phyloP scores from a whole-genome alignment of 2,797 vertebrate genomes.

The Gymnothorax javanicus region DNA sequence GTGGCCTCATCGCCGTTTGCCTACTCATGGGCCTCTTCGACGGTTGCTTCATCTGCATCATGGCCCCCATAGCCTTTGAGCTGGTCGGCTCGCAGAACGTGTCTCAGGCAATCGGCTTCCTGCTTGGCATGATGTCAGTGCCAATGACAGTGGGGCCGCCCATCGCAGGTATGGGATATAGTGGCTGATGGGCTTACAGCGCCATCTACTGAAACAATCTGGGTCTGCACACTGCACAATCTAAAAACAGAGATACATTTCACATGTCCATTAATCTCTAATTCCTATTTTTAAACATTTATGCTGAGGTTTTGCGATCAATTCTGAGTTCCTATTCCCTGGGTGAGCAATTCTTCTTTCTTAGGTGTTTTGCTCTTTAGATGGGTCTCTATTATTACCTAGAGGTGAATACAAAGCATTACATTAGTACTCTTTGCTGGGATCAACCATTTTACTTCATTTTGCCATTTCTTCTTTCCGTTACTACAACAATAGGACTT shows the following conservation, averaged over 20 bases:
- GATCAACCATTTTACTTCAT: conserved; percentile 13
- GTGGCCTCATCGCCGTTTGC: conserved; percentile 87
- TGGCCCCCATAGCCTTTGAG: conserved; percentile 97
- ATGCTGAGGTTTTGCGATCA: not conserved
- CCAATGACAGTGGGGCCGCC: conserved; percentile 95
- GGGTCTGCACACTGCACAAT: not conserved
- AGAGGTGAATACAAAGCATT: conserved; percentile 28
- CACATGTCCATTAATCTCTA: not conserved
- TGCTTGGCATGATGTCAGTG: conserved; percentile 93
- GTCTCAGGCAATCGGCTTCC: conserved; percentile 94
- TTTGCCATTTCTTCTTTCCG: not conserved
- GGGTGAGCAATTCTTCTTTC: not conserved
- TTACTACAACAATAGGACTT: not conserved
- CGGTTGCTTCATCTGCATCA: conserved; percentile 96
- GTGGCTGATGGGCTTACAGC: not conserved
- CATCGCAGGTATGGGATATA: conserved; percentile 83
- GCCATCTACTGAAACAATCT: conserved; percentile 19
- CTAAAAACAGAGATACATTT: not conserved
- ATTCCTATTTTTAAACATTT: not conserved
- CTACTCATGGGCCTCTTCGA: conserved; percentile 96
- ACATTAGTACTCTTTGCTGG: not conserved
- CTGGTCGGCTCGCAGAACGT: conserved; percentile 86
- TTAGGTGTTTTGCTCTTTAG: not conserved
- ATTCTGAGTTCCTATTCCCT: not conserved
- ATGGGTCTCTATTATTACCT: conserved; percentile 37